Base-by-base conservation (phyloP, 2,113 vertebrate species). In the Proteles cristata region DNA sequence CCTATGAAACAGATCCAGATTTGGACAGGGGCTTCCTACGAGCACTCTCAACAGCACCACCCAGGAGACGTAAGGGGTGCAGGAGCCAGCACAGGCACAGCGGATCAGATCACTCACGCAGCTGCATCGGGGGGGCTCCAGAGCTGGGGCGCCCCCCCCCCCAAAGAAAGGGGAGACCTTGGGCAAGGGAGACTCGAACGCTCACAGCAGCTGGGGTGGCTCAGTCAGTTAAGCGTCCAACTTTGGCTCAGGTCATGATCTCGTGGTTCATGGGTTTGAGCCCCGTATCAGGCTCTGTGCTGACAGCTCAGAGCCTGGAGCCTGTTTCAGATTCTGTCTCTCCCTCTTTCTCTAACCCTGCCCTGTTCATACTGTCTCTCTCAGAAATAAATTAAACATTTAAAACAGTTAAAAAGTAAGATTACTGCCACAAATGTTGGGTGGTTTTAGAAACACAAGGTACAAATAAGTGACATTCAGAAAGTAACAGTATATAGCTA, bases 101-200 rank as follows among this genome's bases (percentile, higher is more conserved):
- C 0, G 1, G 14, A 26, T 10, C 1, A 2, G 14, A 26, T 10
- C 1, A 2, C 50, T 90, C 61, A 19, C 1, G 25, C 0, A 21
- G 9, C 6, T 35, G 17, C 25, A 14, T 6, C 14, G 15, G 53
- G 48, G 23, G 5, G 11, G 14, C 28, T 15, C 43, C 16, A 31
- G 43, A 39, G 63, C 12, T 14, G 11, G 5, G 7, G 5, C 2
- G 1, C 4, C 25, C 69, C 63, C 66, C 63, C 66, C 12, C 43
- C 31, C 73, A 39, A 31, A 12, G 17, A 33, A 53, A 65, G 23
- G 9, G 9, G 43, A 43, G 4, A 58, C 10, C 66, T 12, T 19
- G 63, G 23, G 15, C 43, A 53, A 85, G 55, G 45, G n/a, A 16
- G 48, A 14, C 45, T 71, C 14, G 11, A 48, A 25, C 21, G 26